Base-by-base conservation (phyloP, 2,888 invertebrate genomes). In the Leucoma salicis region DNA sequence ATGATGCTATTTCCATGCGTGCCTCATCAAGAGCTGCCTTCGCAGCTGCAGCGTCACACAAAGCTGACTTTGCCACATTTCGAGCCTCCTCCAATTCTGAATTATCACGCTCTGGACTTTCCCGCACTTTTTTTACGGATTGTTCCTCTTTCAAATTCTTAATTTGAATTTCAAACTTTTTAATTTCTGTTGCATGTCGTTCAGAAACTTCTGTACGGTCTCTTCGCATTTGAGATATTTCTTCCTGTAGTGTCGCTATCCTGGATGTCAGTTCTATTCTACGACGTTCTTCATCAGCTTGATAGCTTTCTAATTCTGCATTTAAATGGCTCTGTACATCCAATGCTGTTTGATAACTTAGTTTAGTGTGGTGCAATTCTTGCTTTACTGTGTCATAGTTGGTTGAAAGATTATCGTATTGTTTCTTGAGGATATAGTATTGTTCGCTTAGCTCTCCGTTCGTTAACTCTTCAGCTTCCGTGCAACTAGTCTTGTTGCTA, bases 281-380 rank as follows among this genome's bases (percentile, higher is more conserved):
- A 2, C 75, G 67, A 40, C 68, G 74, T 39, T 66, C 68, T 49
- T 85, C 85, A 12, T 83, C 84, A 0, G 72, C 76, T 55, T 90
- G 89, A 37, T 74, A 70, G 34, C 66, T 72, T 53, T 90, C 90
- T 44, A 90, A 57, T 46, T 90, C 90, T 0, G 81, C 74, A 28
- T 69, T 80, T 27, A 90, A 64, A 54, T 90, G 85, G 13, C 79
- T 78, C 46, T 90, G 90, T 2, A 86, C 78, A 39, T 90, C 90
- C 32, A 87, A 58, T 14, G 89, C 84, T 0, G 84, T 87, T 51
- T 88, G 80, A 52, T 87, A 83, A 51, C 76, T 82, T 52, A 89
- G 67, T 52, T 64, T 80, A 0, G 77, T 72, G 16, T 90, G 88
- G 39, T 90, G 82, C 4, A 90, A 63, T 52, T 90, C 89, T 55